Evolutionary conservation across 2,797 vertebrate species (phyloP).

Genomic region (Chaenodraco wilsoni): DNA sequence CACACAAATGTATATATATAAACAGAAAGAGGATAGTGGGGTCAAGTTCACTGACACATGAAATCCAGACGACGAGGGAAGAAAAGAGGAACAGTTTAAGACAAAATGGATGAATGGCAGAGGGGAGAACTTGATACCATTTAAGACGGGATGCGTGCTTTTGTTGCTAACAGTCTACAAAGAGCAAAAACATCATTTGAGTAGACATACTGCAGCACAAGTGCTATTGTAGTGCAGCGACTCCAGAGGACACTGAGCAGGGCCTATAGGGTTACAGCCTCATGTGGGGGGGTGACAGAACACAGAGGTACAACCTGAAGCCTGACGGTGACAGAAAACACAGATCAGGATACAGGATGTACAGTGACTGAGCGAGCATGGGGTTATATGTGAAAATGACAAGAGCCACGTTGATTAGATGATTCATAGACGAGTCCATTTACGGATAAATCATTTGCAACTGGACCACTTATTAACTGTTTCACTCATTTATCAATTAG

Average conservation of each 20-base stretch:
- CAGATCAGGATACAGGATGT: background rate
- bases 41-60: slow-evolving; percentile 19
- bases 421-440: too few relatives aligned
- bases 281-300: background rate
- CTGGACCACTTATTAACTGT: too few relatives aligned
- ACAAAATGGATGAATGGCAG: slow-evolving; percentile 11
- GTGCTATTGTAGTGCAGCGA: slow-evolving; percentile 12
- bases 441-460: too few relatives aligned
- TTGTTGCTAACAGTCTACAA: slow-evolving; percentile 10
- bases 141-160: background rate
- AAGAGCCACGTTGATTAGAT: too few relatives aligned
- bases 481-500: too few relatives aligned
- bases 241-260: slow-evolving; percentile 39
- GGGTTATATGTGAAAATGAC: background rate
- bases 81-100: background rate
- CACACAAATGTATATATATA: background rate
- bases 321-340: background rate
- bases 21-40: background rate
- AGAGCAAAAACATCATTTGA: slow-evolving; percentile 10
- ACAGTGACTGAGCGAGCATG: background rate
- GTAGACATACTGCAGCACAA: slow-evolving; percentile 30
- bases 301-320: slow-evolving; percentile 13
- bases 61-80: background rate
- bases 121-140: slow-evolving; percentile 16
- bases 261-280: slow-evolving; percentile 51